Percentiles rank a stretch among this genome's conserved stretches.
These are phyloP conservation scores for Capitella teleta DNA, from an alignment of 1,140 invertebrate species.

Conservation along the genomic window DNA sequence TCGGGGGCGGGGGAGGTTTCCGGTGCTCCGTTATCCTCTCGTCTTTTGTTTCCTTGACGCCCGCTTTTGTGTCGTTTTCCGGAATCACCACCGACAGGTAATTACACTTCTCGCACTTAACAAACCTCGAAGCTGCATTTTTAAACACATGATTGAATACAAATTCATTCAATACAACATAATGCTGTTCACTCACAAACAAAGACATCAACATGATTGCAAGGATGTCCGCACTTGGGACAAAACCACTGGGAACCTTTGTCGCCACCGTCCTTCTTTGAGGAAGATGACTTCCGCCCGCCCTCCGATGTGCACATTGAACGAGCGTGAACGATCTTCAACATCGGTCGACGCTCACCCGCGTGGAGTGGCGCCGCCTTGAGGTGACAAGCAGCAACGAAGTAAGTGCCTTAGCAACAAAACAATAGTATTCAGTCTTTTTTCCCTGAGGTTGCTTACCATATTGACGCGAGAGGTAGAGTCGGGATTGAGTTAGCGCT, in stretches of 20 bases:
- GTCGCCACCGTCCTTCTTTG: constrained; percentile 15
- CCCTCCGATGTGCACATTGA: too few relatives aligned
- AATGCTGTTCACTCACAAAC: constrained; percentile 60
- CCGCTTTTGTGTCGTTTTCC: constrained; percentile 70
- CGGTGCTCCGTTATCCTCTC: constrained; percentile 30
- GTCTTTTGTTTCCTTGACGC: constrained; percentile 56
- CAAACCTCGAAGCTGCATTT: constrained; percentile 69
- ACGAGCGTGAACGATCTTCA: too few relatives aligned
- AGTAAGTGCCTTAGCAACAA: too few relatives aligned
- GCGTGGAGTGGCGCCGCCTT: too few relatives aligned
- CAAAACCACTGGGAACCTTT: constrained; percentile 55
- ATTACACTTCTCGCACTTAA: constrained; percentile 95
- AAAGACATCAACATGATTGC: constrained; percentile 91
- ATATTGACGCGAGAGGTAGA: too few relatives aligned
- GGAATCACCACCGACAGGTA: constrained; percentile 95
- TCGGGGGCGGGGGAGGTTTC: constrained; percentile 72
- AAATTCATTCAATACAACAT: background rate
- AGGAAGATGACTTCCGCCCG: too few relatives aligned
- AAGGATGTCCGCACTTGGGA: constrained; percentile 90
- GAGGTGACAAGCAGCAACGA: too few relatives aligned
- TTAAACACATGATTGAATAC: background rate
- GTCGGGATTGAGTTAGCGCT: too few relatives aligned
- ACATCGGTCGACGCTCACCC: too few relatives aligned
- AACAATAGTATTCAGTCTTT: too few relatives aligned
- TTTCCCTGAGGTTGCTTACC: too few relatives aligned